Evolutionary conservation across 2,888 invertebrate genomes (phyloP).

Genomic region (Tiphia femorata): DNA sequence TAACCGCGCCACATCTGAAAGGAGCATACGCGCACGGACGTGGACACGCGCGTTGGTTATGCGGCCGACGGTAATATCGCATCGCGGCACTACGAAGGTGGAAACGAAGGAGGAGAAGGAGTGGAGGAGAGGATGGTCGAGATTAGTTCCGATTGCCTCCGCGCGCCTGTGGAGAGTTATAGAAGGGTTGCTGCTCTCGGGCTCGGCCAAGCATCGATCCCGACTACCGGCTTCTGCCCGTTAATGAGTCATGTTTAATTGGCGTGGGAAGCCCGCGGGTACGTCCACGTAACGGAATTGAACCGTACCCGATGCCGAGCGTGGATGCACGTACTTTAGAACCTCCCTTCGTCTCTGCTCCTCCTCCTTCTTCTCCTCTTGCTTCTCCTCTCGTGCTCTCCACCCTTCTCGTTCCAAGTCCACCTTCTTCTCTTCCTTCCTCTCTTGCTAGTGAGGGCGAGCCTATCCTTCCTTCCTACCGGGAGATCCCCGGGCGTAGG

Average conservation of each 20-base stretch:
- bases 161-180: constrained; percentile 53
- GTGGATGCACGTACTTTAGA: constrained; percentile 40
- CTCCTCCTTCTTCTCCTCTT: too few relatives aligned
- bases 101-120: constrained; percentile 6
- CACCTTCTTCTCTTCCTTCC: too few relatives aligned
- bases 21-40: too few relatives aligned
- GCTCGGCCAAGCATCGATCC: constrained; percentile 59
- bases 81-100: constrained; percentile 30
- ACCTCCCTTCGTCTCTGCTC: too few relatives aligned
- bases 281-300: constrained; percentile 65
- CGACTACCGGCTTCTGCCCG: constrained; percentile 62
- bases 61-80: constrained; percentile 47
- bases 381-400: too few relatives aligned
- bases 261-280: constrained; percentile 67
- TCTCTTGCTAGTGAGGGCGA: too few relatives aligned
- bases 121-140: constrained; percentile 47
- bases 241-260: constrained; percentile 70
- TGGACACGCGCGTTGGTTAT: too few relatives aligned
- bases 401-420: too few relatives aligned
- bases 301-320: constrained; percentile 52
- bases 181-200: constrained; percentile 42
- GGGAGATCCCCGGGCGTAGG: constrained; percentile 14
- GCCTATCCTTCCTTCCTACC: constrained; percentile 26
- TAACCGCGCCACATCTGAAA: too few relatives aligned
- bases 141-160: constrained; percentile 65